These are phyloP conservation scores for Polypedilum vanderplanki DNA, from an alignment of 1,140 invertebrate species.

Conservation along the genomic window DNA sequence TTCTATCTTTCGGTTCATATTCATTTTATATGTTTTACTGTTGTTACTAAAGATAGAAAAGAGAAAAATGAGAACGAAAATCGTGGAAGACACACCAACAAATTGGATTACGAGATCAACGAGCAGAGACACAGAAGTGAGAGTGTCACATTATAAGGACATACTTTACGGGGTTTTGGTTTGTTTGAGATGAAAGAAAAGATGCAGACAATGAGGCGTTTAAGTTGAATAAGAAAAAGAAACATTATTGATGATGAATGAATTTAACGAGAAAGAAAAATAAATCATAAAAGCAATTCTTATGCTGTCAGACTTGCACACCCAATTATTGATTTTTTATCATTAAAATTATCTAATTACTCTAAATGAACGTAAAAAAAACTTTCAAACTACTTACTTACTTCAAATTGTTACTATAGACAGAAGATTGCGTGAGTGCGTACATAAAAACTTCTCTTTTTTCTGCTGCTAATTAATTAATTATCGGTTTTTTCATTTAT, in stretches of 20 bases:
- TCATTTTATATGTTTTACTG: too few relatives aligned
- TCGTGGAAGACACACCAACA: slow-evolving; percentile 9
- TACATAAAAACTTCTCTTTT: slow-evolving; percentile 1
- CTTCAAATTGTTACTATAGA: not conserved
- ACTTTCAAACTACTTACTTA: slow-evolving; percentile 5
- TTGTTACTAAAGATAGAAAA: not conserved
- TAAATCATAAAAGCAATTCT: not conserved
- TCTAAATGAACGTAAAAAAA: not conserved
- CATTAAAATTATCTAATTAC: slow-evolving; percentile 23
- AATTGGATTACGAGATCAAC: slow-evolving; percentile 13
- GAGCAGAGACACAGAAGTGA: not conserved
- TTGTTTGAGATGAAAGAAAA: not conserved
- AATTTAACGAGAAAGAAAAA: too few relatives aligned
- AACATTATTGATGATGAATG: not conserved
- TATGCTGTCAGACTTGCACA: not conserved
- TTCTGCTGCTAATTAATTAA: slow-evolving; percentile 24
- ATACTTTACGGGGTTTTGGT: too few relatives aligned
- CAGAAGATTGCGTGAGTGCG: not conserved
- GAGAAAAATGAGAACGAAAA: not conserved
- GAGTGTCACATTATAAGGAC: slow-evolving; percentile 9
- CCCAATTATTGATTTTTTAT: not conserved
- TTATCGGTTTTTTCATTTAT: slow-evolving; percentile 27
- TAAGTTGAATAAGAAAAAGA: not conserved
- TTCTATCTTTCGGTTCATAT: too few relatives aligned
- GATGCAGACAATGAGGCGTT: not conserved